A percentile compares a stretch with the other conserved stretches of the same genome.
phyloP scores from a whole-genome alignment of 2,113 vertebrate genomes.

The Sialia sialis region DNA sequence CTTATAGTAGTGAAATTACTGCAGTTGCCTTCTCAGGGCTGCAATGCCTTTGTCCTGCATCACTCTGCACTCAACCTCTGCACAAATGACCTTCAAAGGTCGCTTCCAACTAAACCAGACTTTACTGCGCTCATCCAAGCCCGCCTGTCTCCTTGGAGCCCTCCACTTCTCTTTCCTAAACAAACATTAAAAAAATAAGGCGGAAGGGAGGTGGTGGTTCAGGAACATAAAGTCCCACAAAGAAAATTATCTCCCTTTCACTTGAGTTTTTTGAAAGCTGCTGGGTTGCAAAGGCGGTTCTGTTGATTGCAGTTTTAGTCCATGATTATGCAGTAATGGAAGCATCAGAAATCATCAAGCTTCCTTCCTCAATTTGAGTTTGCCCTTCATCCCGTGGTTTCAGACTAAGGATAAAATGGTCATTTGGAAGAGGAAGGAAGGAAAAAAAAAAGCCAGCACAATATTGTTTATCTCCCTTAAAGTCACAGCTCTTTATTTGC shows the following conservation, averaged over 20 bases:
- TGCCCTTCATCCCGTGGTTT: conserved; percentile 64
- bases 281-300: conserved; percentile 34
- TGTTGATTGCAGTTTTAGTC: conserved; percentile 51
- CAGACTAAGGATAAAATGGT: conserved; percentile 52
- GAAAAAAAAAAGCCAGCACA: background rate
- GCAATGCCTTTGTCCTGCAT: background rate
- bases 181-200: conserved; percentile 16
- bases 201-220: background rate
- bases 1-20: no score
- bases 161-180: background rate
- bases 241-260: conserved; percentile 56
- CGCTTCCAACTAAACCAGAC: background rate
- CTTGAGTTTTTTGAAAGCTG: conserved; percentile 42
- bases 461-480: conserved; percentile 20
- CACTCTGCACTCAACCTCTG: background rate
- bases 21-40: background rate
- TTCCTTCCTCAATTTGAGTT: conserved; percentile 62
- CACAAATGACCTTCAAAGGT: background rate
- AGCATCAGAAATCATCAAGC: conserved; percentile 53
- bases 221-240: conserved; percentile 39
- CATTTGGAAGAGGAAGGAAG: conserved; percentile 55
- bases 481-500: background rate
- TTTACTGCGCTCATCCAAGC: background rate
- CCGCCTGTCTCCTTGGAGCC: background rate
- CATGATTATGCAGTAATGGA: conserved; percentile 63